Conservation (phyloP, 1,140 invertebrate species). For the Pachyrhynchus sulphureomaculatus region DNA sequence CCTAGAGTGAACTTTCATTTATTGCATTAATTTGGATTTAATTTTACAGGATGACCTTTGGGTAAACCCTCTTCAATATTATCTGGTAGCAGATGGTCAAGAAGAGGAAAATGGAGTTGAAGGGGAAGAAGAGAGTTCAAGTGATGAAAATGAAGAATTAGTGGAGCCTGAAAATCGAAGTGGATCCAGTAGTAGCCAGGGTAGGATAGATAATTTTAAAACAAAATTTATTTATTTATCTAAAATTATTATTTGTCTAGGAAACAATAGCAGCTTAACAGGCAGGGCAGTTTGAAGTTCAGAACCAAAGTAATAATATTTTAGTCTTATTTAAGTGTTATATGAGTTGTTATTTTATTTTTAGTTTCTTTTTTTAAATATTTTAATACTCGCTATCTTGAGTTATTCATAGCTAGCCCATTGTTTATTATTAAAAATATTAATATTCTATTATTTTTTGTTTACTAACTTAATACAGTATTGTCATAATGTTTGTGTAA, state of each 20-base stretch:
- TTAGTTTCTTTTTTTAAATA: no score
- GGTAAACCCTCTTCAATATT: slow-evolving; percentile 90
- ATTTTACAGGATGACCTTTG: slow-evolving; percentile 73
- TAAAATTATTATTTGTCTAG: background rate
- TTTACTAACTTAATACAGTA: no score
- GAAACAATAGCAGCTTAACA: background rate
- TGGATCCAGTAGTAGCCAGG: slow-evolving; percentile 3
- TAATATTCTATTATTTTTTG: no score
- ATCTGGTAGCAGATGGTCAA: slow-evolving; percentile 78
- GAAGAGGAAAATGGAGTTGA: slow-evolving; percentile 49
- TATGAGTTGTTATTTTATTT: no score
- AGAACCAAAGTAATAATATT: no score
- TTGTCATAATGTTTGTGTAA: no score
- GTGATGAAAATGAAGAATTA: slow-evolving; percentile 51
- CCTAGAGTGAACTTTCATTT: no score
- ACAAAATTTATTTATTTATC: background rate
- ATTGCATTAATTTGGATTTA: slow-evolving; percentile 64
- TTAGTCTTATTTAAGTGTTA: no score
- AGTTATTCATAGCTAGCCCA: no score
- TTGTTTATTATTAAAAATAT: no score
- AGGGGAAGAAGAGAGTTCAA: slow-evolving; percentile 48
- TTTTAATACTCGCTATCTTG: no score
- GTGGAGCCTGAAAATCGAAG: slow-evolving; percentile 50
- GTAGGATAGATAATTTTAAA: background rate
- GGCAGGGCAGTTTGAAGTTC: no score